These are phyloP conservation scores for Eumaeus atala DNA, from an alignment of 1,140 invertebrate species.

Conservation along the genomic window DNA sequence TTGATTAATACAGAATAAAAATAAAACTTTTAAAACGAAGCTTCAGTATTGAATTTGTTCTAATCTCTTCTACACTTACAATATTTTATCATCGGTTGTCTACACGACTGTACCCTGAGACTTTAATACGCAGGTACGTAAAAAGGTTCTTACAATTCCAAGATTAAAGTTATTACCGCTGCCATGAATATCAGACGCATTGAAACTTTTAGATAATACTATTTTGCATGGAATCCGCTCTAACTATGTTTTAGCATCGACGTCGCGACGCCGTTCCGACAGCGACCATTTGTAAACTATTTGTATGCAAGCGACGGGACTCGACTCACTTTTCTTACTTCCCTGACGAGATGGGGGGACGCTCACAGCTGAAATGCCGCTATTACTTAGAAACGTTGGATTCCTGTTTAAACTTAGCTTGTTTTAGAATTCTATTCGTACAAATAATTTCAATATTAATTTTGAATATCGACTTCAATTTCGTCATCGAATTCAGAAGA, in stretches of 20 bases:
- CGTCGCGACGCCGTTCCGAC: constrained; percentile 32
- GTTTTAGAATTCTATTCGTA: not conserved
- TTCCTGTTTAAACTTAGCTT: constrained; percentile 6
- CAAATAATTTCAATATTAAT: too few relatives aligned
- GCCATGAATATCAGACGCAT: constrained; percentile 8
- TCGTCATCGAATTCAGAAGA: too few relatives aligned
- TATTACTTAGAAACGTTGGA: constrained; percentile 28
- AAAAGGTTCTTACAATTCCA: not conserved
- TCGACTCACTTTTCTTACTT: constrained; percentile 62
- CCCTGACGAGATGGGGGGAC: constrained; percentile 34
- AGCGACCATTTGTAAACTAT: constrained; percentile 59
- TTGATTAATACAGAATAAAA: too few relatives aligned
- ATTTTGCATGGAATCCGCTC: constrained; percentile 10
- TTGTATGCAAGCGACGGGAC: constrained; percentile 57
- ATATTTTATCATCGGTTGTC: too few relatives aligned
- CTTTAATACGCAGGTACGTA: too few relatives aligned
- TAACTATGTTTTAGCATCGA: constrained; percentile 18
- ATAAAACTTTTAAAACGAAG: too few relatives aligned
- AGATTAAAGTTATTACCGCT: constrained; percentile 9
- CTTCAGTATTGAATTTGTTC: too few relatives aligned
- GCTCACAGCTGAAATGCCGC: constrained; percentile 21
- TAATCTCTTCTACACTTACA: too few relatives aligned
- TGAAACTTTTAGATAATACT: constrained; percentile 4
- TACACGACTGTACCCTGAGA: too few relatives aligned
- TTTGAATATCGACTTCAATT: too few relatives aligned